These are phyloP conservation scores for Henricia sp. DNA, from an alignment of 53 echinoderm and acorn worm genomes.

Conservation along the genomic window DNA sequence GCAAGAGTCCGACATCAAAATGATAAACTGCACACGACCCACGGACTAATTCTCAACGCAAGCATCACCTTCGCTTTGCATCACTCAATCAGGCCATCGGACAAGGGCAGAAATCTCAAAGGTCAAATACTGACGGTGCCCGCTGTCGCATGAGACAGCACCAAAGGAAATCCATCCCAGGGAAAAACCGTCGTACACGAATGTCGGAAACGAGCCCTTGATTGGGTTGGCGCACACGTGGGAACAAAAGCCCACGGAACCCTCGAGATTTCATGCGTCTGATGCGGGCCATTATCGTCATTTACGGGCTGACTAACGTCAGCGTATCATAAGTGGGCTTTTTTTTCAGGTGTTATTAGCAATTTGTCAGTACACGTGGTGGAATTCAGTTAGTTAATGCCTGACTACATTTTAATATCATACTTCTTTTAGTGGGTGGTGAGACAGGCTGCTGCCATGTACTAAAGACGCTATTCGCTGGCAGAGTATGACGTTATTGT, in stretches of 20 bases:
- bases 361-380: neutral
- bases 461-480: too few relatives aligned
- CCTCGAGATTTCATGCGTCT: neutral
- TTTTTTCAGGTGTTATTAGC: neutral
- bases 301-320: neutral
- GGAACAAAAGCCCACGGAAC: neutral
- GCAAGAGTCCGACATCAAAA: too few relatives aligned
- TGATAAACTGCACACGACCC: too few relatives aligned
- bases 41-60: neutral
- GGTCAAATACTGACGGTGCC: neutral
- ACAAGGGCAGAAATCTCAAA: neutral
- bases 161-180: neutral
- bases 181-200: neutral
- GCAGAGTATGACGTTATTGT: too few relatives aligned
- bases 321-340: slow-evolving; percentile 2
- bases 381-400: neutral
- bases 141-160: neutral
- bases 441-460: too few relatives aligned
- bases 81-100: neutral
- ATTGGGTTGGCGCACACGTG: neutral
- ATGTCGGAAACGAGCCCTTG: slow-evolving; percentile 23
- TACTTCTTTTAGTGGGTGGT: too few relatives aligned
- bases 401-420: too few relatives aligned
- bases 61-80: neutral
- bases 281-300: neutral